Conservation (phyloP, 2,888 invertebrate genomes). For the Calameuta idolon region DNA sequence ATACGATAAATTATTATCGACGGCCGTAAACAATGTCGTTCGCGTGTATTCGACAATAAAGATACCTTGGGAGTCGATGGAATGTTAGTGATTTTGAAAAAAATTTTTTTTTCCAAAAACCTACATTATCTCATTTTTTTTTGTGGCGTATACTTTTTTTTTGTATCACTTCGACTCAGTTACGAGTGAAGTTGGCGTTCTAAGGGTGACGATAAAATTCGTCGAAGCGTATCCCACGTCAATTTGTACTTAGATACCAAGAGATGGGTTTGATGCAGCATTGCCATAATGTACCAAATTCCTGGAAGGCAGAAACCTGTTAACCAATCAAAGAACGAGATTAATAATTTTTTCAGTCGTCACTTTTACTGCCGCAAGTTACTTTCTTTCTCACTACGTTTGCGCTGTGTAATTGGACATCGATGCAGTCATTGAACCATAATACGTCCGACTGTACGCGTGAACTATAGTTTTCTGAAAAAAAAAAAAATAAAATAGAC, state of each 20-base stretch:
- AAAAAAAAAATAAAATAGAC: neutral
- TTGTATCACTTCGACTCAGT: neutral
- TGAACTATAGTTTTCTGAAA: neutral
- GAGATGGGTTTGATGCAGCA: neutral
- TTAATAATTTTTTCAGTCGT: neutral
- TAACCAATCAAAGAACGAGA: neutral
- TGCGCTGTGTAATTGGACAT: slow-evolving; percentile 40
- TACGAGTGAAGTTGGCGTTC: neutral
- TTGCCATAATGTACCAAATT: neutral
- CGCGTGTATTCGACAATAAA: neutral
- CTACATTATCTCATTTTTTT: neutral
- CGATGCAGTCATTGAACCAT: slow-evolving; percentile 27
- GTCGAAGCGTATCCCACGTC: neutral
- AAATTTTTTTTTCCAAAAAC: neutral
- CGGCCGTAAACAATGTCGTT: neutral
- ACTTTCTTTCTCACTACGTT: slow-evolving; percentile 16
- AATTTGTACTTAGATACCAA: neutral
- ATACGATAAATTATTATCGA: neutral
- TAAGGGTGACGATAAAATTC: neutral
- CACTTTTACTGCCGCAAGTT: too few relatives aligned
- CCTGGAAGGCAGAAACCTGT: neutral
- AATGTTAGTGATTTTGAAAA: neutral
- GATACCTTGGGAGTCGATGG: neutral
- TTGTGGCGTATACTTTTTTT: neutral
- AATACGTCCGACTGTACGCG: neutral